phyloP scores from a whole-genome alignment of 2,113 vertebrate genomes.

The Callipepla californica region DNA sequence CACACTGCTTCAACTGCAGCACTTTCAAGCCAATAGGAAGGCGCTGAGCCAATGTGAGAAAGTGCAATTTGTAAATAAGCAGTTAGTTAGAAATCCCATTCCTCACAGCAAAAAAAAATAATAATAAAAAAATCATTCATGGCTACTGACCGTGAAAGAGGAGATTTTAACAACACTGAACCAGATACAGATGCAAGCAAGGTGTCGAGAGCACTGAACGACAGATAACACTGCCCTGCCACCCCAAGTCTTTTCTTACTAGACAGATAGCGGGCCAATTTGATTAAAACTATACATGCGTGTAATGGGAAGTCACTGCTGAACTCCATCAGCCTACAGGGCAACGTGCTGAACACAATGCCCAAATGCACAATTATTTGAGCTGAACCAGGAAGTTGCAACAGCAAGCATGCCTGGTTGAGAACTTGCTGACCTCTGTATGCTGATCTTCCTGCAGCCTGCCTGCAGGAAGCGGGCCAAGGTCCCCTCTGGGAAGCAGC shows the following conservation, averaged over 20 bases:
- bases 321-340: background rate
- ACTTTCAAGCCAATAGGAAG: background rate
- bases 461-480: background rate
- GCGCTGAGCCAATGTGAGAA: background rate
- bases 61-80: background rate
- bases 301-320: slow-evolving; percentile 32
- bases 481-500: background rate
- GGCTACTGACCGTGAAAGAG: background rate
- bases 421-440: slow-evolving; percentile 33
- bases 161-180: slow-evolving; percentile 1
- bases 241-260: background rate
- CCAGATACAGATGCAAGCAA: background rate
- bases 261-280: slow-evolving; percentile 24
- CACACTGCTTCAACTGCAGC: background rate
- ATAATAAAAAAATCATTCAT: background rate
- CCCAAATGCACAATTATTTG: background rate
- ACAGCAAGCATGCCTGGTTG: slow-evolving; percentile 12
- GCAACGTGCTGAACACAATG: slow-evolving; percentile 32
- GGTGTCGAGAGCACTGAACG: background rate
- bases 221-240: background rate
- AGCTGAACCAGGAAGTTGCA: background rate
- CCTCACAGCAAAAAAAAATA: background rate
- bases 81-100: background rate
- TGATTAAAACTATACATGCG: slow-evolving; percentile 45
- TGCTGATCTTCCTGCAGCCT: background rate